Percentiles rank a stretch among this genome's conserved stretches.
Conservation (phyloP, 2,888 invertebrate species). For the Zygaena filipendulae region DNA sequence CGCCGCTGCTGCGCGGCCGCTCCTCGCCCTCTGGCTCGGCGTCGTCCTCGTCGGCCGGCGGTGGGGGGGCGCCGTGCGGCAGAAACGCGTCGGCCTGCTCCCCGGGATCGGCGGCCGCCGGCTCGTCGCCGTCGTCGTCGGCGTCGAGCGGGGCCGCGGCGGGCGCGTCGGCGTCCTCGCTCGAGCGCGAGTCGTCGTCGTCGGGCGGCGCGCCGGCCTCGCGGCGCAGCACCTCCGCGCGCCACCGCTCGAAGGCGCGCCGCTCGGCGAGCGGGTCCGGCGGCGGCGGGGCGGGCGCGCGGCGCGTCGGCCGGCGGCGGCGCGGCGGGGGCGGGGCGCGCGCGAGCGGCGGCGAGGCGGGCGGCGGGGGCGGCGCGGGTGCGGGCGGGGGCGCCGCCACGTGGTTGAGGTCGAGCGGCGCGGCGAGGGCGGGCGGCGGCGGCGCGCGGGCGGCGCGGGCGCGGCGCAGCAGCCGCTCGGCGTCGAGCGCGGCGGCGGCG, state of each 20-base stretch:
- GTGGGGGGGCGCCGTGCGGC: conserved; percentile 7
- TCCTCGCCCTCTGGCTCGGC: conserved; percentile 21
- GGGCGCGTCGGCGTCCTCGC: conserved; percentile 28
- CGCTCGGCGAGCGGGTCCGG: conserved; percentile 36
- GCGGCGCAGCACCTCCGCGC: conserved; percentile 33
- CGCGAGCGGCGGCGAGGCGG: conserved; percentile 12
- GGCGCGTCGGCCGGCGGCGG: conserved; percentile 21
- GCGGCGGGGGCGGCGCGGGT: conserved; percentile 13
- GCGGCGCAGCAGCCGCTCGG: conserved; percentile 25
- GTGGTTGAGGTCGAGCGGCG: conserved; percentile 13
- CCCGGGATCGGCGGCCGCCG: conserved; percentile 9
- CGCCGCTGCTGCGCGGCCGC: conserved; percentile 21
- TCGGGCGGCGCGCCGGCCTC: conserved; percentile 12
- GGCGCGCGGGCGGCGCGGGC: conserved; percentile 11
- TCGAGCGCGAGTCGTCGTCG: conserved; percentile 32
- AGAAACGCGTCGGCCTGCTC: conserved; percentile 5
- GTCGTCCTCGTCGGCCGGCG: conserved; percentile 15
- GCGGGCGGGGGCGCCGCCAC: conserved; percentile 15
- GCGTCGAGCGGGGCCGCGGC: too few relatives aligned
- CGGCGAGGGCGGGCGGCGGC: conserved; percentile 13
- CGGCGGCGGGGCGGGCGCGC: conserved; percentile 23
- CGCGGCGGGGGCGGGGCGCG: conserved; percentile 17
- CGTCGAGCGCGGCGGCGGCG: conserved; percentile 16
- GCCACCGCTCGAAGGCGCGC: conserved; percentile 49
- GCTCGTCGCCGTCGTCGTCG: conserved; percentile 13